These are phyloP conservation scores for Macquaria australasica DNA, from an alignment of 2,113 vertebrate species.

Conservation along the genomic window DNA sequence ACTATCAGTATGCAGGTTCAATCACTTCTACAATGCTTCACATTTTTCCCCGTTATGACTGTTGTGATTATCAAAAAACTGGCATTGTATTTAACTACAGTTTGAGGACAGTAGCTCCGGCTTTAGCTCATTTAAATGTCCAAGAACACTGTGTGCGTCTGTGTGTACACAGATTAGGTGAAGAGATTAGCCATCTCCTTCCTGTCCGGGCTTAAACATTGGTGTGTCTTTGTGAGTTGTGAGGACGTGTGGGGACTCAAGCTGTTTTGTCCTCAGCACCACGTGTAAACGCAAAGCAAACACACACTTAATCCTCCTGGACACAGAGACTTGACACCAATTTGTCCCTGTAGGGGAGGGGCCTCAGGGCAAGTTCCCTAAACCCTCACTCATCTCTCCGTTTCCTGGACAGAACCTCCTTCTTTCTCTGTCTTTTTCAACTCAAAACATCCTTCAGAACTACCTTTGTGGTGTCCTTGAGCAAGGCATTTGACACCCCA, in stretches of 20 bases:
- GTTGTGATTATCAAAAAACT: neutral
- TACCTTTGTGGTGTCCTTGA: neutral
- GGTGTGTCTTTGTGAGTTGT: conserved; percentile 91
- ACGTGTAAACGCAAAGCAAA: conserved; percentile 90
- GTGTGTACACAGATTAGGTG: conserved; percentile 87
- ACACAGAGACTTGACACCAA: conserved; percentile 91
- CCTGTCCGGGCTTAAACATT: conserved; percentile 50
- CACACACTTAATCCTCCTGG: conserved; percentile 93
- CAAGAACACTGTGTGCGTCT: conserved; percentile 18
- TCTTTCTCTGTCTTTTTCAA: neutral
- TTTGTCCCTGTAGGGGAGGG: conserved; percentile 88
- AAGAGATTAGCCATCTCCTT: conserved; percentile 89
- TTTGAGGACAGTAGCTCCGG: neutral
- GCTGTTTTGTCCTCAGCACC: conserved; percentile 90
- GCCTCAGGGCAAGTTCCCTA: conserved; percentile 76
- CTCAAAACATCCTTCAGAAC: conserved; percentile 14
- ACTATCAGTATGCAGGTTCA: neutral
- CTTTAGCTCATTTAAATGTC: conserved; percentile 13
- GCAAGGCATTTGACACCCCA: neutral
- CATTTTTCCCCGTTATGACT: neutral
- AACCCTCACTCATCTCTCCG: conserved; percentile 27
- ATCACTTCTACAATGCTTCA: neutral
- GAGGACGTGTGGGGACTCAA: conserved; percentile 85
- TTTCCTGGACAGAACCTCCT: neutral
- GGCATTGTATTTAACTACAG: neutral